Evolutionary conservation across 2,113 vertebrate species (phyloP).

Genomic region (Dicentrarchus labrax): DNA sequence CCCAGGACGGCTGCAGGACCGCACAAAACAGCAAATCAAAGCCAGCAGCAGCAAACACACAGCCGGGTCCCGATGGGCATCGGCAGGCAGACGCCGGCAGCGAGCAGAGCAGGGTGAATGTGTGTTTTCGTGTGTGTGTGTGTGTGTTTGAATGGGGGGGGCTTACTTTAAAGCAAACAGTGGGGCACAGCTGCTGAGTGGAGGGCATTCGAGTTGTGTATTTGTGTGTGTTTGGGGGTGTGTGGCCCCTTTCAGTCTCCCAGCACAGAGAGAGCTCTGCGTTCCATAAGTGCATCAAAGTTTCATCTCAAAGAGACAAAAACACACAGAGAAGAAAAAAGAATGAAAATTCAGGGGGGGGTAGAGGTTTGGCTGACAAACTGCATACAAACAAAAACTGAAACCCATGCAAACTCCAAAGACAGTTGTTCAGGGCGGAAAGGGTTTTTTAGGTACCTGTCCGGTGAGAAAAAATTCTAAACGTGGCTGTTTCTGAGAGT

Average conservation of each 20-base stretch:
- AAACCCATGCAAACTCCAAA: slow-evolving; percentile 13
- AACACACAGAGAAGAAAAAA: slow-evolving; percentile 41
- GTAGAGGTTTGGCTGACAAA: slow-evolving; percentile 9
- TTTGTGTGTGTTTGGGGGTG: slow-evolving; percentile 34
- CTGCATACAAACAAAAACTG: slow-evolving; percentile 20
- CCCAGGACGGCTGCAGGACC: slow-evolving; percentile 52
- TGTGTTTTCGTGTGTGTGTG: slow-evolving; percentile 7
- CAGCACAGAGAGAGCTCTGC: slow-evolving; percentile 54
- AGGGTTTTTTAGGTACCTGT: background rate
- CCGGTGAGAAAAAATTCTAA: slow-evolving; percentile 24
- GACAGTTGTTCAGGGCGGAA: background rate
- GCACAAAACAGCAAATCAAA: slow-evolving; percentile 76
- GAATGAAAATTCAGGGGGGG: slow-evolving; percentile 21
- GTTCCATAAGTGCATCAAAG: slow-evolving; percentile 79
- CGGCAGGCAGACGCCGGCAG: slow-evolving; percentile 40
- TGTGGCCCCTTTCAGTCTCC: slow-evolving; percentile 66
- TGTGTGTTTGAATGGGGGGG: background rate
- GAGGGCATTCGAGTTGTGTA: slow-evolving; percentile 50
- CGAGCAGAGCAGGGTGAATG: slow-evolving; percentile 22
- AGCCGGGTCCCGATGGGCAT: slow-evolving; percentile 33
- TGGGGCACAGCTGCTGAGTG: slow-evolving; percentile 69
- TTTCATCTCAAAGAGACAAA: slow-evolving; percentile 71
- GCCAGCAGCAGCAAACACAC: slow-evolving; percentile 48
- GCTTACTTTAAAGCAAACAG: slow-evolving; percentile 41
- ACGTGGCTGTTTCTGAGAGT: background rate